These are phyloP conservation scores for Echinarachnius parma DNA, from an alignment of 53 echinoderm and acorn worm species.

Conservation along the genomic window DNA sequence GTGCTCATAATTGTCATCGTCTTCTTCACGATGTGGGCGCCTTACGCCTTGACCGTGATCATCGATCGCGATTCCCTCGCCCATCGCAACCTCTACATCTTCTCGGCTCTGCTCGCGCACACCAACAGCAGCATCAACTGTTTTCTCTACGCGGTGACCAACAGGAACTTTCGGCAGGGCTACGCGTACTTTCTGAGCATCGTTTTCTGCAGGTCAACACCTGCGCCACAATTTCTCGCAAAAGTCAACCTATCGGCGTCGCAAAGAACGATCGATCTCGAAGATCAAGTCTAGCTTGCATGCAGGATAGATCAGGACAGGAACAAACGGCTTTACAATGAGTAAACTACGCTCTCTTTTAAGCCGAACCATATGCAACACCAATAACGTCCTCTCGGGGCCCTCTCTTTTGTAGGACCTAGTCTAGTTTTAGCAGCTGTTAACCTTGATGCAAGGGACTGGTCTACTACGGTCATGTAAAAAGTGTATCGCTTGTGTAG, in stretches of 20 bases:
- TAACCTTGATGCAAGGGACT: too few relatives aligned
- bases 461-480: too few relatives aligned
- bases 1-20: slow-evolving; percentile 63
- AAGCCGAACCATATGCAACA: too few relatives aligned
- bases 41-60: slow-evolving; percentile 60
- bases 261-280: slow-evolving; percentile 5
- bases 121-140: slow-evolving; percentile 79
- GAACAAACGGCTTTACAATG: too few relatives aligned
- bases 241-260: not conserved
- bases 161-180: slow-evolving; percentile 64
- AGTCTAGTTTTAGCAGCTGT: too few relatives aligned
- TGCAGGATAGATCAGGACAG: too few relatives aligned
- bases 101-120: slow-evolving; percentile 62
- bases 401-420: too few relatives aligned
- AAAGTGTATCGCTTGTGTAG: too few relatives aligned
- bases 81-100: slow-evolving; percentile 49
- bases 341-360: too few relatives aligned
- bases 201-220: not conserved
- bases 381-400: too few relatives aligned
- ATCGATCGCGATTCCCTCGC: slow-evolving; percentile 43
- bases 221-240: not conserved
- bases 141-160: slow-evolving; percentile 77
- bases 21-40: slow-evolving; percentile 73
- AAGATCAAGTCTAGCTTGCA: not conserved
- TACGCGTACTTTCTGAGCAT: slow-evolving; percentile 49